A percentile compares a stretch with the other conserved stretches of the same genome.
Conservation (phyloP, 2,113 vertebrate genomes). For the Mungos mungo region DNA sequence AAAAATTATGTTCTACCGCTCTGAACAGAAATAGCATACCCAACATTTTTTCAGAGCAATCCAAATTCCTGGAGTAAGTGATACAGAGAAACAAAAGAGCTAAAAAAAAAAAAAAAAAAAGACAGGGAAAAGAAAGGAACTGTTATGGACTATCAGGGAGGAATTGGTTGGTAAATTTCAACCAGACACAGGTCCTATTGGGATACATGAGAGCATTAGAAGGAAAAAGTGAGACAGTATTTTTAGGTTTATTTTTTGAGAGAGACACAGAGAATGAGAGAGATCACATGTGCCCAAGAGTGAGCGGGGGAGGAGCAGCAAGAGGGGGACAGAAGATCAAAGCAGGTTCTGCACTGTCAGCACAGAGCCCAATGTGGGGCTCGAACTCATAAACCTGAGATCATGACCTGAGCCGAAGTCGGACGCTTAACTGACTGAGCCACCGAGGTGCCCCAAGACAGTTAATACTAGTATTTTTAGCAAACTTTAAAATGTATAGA, state of each 20-base stretch:
- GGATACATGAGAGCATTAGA: background rate
- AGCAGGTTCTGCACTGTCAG: too few species aligned
- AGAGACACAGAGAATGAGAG: too few species aligned
- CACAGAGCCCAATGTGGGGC: too few species aligned
- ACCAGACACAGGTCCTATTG: background rate
- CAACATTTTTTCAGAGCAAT: background rate
- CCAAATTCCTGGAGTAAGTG: background rate
- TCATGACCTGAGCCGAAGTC: too few species aligned
- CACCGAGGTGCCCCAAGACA: too few species aligned
- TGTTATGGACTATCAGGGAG: background rate
- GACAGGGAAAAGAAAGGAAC: background rate
- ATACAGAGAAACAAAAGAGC: background rate
- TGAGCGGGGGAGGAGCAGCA: too few species aligned
- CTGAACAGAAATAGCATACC: background rate
- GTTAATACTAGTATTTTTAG: background rate
- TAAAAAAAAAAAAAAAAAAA: background rate
- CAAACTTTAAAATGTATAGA: constrained; percentile 7
- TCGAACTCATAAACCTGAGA: too few species aligned
- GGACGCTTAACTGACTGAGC: too few species aligned
- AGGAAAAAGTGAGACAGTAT: background rate
- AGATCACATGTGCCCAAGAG: too few species aligned
- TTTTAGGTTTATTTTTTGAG: too few species aligned
- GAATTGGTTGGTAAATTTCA: background rate
- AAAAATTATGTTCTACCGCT: background rate
- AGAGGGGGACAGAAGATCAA: too few species aligned